Percentiles rank a stretch among this genome's conserved stretches.
Evolutionary conservation across 2,888 invertebrate genomes (phyloP).

Genomic region (Scaptomyza flava): DNA sequence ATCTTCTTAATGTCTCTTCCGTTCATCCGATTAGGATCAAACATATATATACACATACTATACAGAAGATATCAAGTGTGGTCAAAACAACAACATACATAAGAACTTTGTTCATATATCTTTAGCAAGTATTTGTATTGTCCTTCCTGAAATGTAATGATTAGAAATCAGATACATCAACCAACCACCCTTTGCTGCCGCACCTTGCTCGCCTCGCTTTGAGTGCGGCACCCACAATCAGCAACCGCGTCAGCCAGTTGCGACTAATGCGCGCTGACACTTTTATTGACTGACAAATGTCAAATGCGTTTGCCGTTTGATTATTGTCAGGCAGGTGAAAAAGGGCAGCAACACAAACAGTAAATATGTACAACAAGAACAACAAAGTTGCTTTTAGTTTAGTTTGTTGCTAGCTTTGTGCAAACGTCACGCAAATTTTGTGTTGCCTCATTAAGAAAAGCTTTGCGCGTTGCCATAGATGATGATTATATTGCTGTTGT

Average conservation of each 20-base stretch:
- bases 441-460: slow-evolving; percentile 80
- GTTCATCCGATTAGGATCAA: slow-evolving; percentile 1
- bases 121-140: no score
- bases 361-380: slow-evolving; percentile 1
- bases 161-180: no score
- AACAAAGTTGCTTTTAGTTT: slow-evolving; percentile 35
- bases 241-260: slow-evolving; percentile 1
- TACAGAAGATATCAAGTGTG: no score
- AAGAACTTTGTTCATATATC: no score
- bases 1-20: slow-evolving; percentile 6
- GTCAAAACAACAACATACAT: no score
- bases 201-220: no score
- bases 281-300: slow-evolving; percentile 77
- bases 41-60: no score
- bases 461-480: slow-evolving; percentile 60
- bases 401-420: slow-evolving; percentile 42
- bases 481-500: slow-evolving; percentile 46
- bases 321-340: slow-evolving; percentile 42
- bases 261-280: slow-evolving; percentile 70
- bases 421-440: slow-evolving; percentile 79
- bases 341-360: background rate
- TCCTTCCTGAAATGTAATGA: no score
- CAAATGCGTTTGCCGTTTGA: slow-evolving; percentile 56
- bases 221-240: slow-evolving; percentile 18
- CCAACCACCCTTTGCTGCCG: no score